Base-by-base conservation (phyloP, 2,888 invertebrate genomes). In the Rhabditoides inermis region DNA sequence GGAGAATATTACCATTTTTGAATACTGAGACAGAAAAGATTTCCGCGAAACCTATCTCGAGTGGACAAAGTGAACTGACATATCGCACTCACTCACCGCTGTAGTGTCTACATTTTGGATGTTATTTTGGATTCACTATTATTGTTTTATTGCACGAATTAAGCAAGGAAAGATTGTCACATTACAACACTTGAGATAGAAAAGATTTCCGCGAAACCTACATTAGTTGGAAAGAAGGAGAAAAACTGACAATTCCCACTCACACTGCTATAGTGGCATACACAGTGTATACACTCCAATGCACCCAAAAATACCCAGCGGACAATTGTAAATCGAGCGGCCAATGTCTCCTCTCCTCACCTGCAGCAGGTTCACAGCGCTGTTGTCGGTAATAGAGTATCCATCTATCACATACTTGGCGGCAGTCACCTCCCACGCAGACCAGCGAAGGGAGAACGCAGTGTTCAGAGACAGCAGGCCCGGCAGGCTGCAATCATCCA, bases 331-430 rank as follows among this genome's bases (percentile, higher is more conserved):
- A 10, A 32, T 32, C 32, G 7, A 7, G 15, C 32, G 7, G 32
- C 32, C 7, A 7, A 15, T 32, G 7, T 32, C 32, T 32, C 10
- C 32, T 32, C 32, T 32, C 32, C n/a, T 15, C 12, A 69, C 71
- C 81, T 95, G 94, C 61, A 98, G 83, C 85, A 95, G 91, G 62
- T 92, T 90, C 28, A 88, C 87, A 39, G 94, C 95, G 72, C 88
- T 87, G 81, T 95, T 98, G 80, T 98, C 95, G 1, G 90, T 88
- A 73, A 99, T 95, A 67, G 90, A 90, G 81, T 99, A 98, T 0
- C 95, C 98, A 79, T 98, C 95, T 27, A 99, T 84, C 50, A 98
- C 88, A 79, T 95, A 98, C 76, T 92, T 88, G n/a, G 90, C 86
- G 41, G 88, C 87, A 20, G 26, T 12, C 12, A 56, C 65, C 51